phyloP scores from a whole-genome alignment of 2,888 invertebrate genomes.

The Rhodophaea formosa region DNA sequence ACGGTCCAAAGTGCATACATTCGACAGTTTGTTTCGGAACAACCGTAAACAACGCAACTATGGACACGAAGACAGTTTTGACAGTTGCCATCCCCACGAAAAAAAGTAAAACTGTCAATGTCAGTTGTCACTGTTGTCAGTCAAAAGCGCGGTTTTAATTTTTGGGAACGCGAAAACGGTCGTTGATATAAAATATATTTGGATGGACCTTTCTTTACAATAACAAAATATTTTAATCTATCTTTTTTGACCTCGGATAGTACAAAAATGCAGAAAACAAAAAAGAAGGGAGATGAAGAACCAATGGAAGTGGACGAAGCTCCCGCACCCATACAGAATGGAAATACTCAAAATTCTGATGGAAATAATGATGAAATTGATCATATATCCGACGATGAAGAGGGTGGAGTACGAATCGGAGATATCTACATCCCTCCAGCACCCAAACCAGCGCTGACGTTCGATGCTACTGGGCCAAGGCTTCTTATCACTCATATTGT shows the following conservation, averaged over 20 bases:
- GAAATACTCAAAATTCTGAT: conserved; percentile 32
- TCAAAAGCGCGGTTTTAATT: conserved; percentile 18
- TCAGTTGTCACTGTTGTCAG: background rate
- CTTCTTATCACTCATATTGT: conserved; percentile 95
- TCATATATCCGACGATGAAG: conserved; percentile 80
- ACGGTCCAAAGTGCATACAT: no score
- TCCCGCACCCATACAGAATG: conserved; percentile 30
- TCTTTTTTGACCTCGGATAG: no score
- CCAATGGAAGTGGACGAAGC: conserved; percentile 66
- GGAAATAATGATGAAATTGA: conserved; percentile 54
- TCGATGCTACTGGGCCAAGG: conserved; percentile 89
- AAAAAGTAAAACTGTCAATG: background rate
- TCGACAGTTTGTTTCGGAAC: no score
- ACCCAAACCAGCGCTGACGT: conserved; percentile 84
- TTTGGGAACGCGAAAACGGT: background rate
- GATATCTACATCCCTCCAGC: conserved; percentile 93
- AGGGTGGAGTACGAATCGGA: conserved; percentile 87
- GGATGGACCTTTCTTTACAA: no score
- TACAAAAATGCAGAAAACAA: conserved; percentile 50
- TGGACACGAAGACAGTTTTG: no score
- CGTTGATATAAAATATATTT: background rate
- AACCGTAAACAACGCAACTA: no score
- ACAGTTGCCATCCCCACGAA: no score
- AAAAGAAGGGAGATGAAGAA: conserved; percentile 52
- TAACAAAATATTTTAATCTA: no score